These are phyloP conservation scores for Drosophila stalkeri DNA, from an alignment of 2,888 invertebrate species.

Conservation along the genomic window DNA sequence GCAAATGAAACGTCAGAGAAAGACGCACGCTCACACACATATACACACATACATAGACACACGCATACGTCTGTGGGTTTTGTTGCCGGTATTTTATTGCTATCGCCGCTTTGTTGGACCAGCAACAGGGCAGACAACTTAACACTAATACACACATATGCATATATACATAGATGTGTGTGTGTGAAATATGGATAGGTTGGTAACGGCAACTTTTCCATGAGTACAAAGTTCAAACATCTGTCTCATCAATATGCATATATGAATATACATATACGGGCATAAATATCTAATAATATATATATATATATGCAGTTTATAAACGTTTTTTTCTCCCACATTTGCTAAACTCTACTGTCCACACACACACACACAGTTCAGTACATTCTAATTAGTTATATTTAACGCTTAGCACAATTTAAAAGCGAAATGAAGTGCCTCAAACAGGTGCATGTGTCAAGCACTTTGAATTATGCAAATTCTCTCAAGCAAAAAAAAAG, in stretches of 20 bases:
- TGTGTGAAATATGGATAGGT: conserved; percentile 31
- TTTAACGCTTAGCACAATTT: conserved; percentile 24
- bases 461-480: conserved; percentile 35
- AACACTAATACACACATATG: conserved; percentile 21
- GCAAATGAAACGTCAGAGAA: conserved; percentile 31
- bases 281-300: not conserved
- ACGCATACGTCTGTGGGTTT: not conserved
- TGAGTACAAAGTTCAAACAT: conserved; percentile 43
- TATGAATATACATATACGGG: not conserved
- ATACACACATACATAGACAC: not conserved
- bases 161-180: not conserved
- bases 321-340: not conserved
- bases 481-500: conserved; percentile 1
- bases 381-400: conserved; percentile 10
- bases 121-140: conserved; percentile 42
- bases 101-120: conserved; percentile 1
- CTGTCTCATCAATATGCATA: conserved; percentile 12
- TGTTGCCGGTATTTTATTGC: conserved; percentile 47
- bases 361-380: not conserved
- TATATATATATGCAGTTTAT: not conserved
- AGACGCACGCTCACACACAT: conserved; percentile 2
- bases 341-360: not conserved
- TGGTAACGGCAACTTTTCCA: conserved; percentile 37
- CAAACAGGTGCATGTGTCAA: conserved; percentile 41
- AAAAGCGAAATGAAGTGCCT: not conserved